Evolutionary conservation across 2,888 invertebrate species (phyloP).

Genomic region (Lasioglossum vierecki): DNA sequence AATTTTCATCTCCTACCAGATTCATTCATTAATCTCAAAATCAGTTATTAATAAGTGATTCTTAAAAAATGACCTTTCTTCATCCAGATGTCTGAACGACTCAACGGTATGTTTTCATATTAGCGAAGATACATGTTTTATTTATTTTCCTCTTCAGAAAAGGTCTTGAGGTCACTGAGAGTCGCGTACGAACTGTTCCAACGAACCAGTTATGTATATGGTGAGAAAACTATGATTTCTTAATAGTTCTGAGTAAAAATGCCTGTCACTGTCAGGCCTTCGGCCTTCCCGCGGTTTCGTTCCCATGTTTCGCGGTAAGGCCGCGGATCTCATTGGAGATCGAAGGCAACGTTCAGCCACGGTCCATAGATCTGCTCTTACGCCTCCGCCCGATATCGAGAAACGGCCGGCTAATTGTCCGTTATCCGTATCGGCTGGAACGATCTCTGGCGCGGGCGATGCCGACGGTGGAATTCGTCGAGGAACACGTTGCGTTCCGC

Average conservation of each 20-base stretch:
- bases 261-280: neutral
- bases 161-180: neutral
- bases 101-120: neutral
- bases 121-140: neutral
- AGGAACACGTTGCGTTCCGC: conserved; percentile 38
- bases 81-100: neutral
- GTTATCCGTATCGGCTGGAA: conserved; percentile 59
- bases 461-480: conserved; percentile 56
- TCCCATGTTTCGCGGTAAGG: neutral
- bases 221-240: neutral
- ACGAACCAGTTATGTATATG: neutral
- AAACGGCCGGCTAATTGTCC: conserved; percentile 71
- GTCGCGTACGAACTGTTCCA: neutral
- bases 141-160: neutral
- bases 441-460: conserved; percentile 59
- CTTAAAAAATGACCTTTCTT: neutral
- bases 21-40: neutral
- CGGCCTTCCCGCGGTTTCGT: neutral
- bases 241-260: neutral
- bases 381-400: conserved; percentile 71
- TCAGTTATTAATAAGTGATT: neutral
- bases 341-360: conserved; percentile 62
- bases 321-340: conserved; percentile 45
- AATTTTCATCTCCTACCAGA: neutral
- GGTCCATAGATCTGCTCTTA: conserved; percentile 64